Base-by-base conservation (phyloP, 92 coral and sea anemone genomes). In the Bergia sp. region DNA sequence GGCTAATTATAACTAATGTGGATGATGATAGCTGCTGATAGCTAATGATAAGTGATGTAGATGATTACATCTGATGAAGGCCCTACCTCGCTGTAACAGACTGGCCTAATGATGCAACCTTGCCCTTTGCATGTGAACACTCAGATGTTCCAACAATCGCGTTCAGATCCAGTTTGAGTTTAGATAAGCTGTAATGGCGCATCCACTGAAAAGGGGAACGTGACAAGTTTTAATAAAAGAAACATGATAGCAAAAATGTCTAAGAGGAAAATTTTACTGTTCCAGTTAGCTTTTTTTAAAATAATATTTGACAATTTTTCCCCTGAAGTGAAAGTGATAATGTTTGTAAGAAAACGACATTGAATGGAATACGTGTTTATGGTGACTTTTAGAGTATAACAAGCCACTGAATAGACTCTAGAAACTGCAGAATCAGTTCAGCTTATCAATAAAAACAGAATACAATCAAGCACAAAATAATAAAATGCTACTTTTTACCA, bases 71-170 rank as follows among this genome's bases (percentile, higher is more conserved):
- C 80, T 37, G 65, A 40, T 44, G 42, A 81, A 57, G 44, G 11
- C 16, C 92, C 84, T 88, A 96, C 99, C 99, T 96, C 45, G 99
- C 99, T 9, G 99, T 96, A 57, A 96, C 98, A 41, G 99, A 89
- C 80, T 97, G 98, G 37, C 98, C 95, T 2, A 97, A 85, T 5
- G 97, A 73, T 4, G 95, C 85, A 50, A 97, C 98, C 91, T 94
- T 97, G 47, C 96, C 94, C 85, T 97, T 97, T 12, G 99, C 98
- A 86, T 97, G 99, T 2, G 98, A 95, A 86, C 99, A 97, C 53
- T 97, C 99, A 2, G 99, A 85, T 23, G 97, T 92, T 9, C 99
- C 99, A 36, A 94, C 98, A 80, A 97, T 96, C 78, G 89, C 93
- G 85, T 97, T 97, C 86, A 97, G 90, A 72, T 97, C 98, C 23